Conservation (phyloP, 2,888 invertebrate species). For the Hydraecia micacea region DNA sequence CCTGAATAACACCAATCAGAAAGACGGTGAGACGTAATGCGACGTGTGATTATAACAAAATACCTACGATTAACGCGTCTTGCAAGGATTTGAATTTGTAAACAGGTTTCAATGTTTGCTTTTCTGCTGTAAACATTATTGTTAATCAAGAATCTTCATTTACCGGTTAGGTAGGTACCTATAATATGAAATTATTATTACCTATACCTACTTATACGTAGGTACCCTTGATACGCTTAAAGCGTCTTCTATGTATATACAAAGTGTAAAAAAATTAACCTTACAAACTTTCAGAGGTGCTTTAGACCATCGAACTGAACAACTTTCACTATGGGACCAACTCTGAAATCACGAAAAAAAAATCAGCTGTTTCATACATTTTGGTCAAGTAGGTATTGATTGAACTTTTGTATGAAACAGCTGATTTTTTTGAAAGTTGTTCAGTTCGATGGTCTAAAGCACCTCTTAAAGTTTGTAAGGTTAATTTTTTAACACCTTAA, state of each 20-base stretch:
- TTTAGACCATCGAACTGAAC: too few species aligned
- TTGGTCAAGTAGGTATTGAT: too few species aligned
- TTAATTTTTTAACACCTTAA: too few species aligned
- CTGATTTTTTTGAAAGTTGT: too few species aligned
- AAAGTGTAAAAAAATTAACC: too few species aligned
- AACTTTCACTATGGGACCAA: too few species aligned
- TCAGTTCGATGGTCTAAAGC: too few species aligned
- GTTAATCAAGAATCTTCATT: constrained; percentile 7
- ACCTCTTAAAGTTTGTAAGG: too few species aligned
- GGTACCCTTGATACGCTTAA: not conserved
- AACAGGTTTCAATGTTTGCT: constrained; percentile 31
- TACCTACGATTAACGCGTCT: constrained; percentile 45
- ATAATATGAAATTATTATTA: not conserved
- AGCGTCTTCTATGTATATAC: not conserved
- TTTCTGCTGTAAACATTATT: constrained; percentile 11
- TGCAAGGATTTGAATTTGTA: constrained; percentile 37
- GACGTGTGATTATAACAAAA: constrained; percentile 54
- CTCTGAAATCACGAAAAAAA: too few species aligned
- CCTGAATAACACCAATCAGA: constrained; percentile 66
- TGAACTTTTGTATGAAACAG: too few species aligned
- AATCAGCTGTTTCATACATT: too few species aligned
- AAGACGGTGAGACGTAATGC: constrained; percentile 58
- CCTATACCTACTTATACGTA: not conserved
- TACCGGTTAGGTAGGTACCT: not conserved
- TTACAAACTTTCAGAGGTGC: too few species aligned